Evolutionary conservation across 2,797 vertebrate genomes (phyloP), one percentile per base, ranked within the genome.

Genomic region (Lates japonicus): DNA sequence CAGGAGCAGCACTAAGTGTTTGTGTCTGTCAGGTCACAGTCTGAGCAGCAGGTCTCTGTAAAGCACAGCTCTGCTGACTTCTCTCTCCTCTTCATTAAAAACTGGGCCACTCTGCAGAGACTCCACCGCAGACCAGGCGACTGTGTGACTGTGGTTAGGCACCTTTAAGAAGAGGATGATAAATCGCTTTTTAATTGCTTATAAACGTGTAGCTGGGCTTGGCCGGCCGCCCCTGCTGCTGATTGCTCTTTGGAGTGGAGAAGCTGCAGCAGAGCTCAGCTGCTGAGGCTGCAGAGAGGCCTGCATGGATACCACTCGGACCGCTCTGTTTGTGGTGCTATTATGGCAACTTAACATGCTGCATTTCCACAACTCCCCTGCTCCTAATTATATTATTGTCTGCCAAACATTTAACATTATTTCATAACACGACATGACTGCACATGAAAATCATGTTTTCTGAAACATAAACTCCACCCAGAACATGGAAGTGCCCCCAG

Each of bases 181-280:
- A 85, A 95, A 94, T 92, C 1, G 78, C 78, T 86, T 91, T 94
- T 94, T 94, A 93, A 94, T 92, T 89, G 88, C 87, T 86, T 84
- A 83, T 92, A 91, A 92, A 91, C 68, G 84, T 87, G 90, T 81
- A 82, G 51, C 70, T 22, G 86, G 82, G 74, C 77, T 62, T 79
- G 83, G 86, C 77, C 35, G 60, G 73, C 64, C 29, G 89, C 85
- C 83, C 80, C 49, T 46, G 49, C 25, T 41, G 70, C 88, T 90
- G 89, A 88, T 89, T 85, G 82, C 87, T 79, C 7, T 66, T 85
- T 70, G 80, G 81, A 88, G 71, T 52, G 52, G 37, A 74, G 75
- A 22, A 57, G 83, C 84, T 81, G 76, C 68, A 5, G 60, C 64
- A 19, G 58, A 35, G 72, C 66, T 41, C 54, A 22, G 59, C 35